A percentile compares a stretch with the other conserved stretches of the same genome.
phyloP scores from a whole-genome alignment of 2,888 invertebrate genomes.

The Lithosia quadra region DNA sequence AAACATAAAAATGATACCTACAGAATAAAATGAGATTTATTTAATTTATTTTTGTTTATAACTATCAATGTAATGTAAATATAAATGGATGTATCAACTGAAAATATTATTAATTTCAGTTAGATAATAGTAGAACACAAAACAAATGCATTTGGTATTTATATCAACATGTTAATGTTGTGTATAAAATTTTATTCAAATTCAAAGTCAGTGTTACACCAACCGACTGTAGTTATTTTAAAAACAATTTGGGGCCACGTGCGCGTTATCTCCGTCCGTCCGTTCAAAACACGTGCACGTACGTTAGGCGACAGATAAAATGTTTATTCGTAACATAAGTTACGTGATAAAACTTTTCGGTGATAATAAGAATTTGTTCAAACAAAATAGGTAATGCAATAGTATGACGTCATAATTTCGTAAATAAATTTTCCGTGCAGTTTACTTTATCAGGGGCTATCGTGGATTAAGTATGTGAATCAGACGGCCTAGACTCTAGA shows the following conservation, averaged over 20 bases:
- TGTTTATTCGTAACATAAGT: background rate
- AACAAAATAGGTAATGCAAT: too few relatives aligned
- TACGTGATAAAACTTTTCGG: background rate
- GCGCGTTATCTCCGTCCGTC: background rate
- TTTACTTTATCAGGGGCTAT: background rate
- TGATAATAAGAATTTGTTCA: background rate
- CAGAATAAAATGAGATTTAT: too few relatives aligned
- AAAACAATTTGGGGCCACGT: background rate
- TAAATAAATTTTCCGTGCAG: too few relatives aligned
- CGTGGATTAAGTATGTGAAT: background rate
- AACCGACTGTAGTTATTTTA: background rate
- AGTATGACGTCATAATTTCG: background rate
- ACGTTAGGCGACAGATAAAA: slow-evolving; percentile 5
- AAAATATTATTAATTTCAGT: background rate
- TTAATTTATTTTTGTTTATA: too few relatives aligned
- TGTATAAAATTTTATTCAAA: slow-evolving; percentile 1
- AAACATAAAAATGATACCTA: too few relatives aligned
- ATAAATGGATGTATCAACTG: too few relatives aligned
- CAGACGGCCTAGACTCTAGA: background rate
- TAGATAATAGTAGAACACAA: too few relatives aligned
- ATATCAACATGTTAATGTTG: background rate
- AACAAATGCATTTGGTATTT: too few relatives aligned
- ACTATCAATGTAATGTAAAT: too few relatives aligned
- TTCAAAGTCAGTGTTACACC: background rate
- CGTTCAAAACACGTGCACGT: slow-evolving; percentile 4